Percentiles rank a stretch among this genome's conserved stretches.
phyloP scores from a whole-genome alignment of 2,888 invertebrate species.

The Apamea crenata region DNA sequence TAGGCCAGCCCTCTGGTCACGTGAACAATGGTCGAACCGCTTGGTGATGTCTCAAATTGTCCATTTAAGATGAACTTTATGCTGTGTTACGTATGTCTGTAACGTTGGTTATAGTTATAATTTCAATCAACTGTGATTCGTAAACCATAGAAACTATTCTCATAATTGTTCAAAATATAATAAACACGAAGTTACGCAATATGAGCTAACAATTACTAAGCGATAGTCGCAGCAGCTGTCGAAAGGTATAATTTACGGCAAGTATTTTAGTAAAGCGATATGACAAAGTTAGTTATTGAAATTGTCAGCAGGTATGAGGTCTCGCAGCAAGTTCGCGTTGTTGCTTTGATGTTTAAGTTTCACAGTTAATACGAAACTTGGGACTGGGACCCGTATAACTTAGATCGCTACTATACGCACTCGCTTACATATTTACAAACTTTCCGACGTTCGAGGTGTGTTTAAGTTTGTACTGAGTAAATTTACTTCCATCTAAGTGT shows the following conservation, averaged over 20 bases:
- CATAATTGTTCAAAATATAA: constrained; percentile 20
- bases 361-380: constrained; percentile 74
- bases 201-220: constrained; percentile 35
- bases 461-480: constrained; percentile 59
- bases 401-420: constrained; percentile 71
- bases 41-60: not conserved
- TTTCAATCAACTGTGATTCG: not conserved
- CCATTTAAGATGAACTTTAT: not conserved
- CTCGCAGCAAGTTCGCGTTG: constrained; percentile 67
- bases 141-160: constrained; percentile 1
- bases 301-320: constrained; percentile 75
- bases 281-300: constrained; percentile 78
- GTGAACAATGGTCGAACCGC: too few species aligned
- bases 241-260: constrained; percentile 54
- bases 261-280: constrained; percentile 69
- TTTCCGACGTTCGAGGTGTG: constrained; percentile 59
- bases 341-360: constrained; percentile 78
- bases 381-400: constrained; percentile 69
- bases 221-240: constrained; percentile 40
- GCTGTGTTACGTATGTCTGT: not conserved
- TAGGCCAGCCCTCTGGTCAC: too few species aligned
- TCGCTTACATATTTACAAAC: constrained; percentile 69
- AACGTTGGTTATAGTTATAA: not conserved
- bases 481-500: constrained; percentile 52
- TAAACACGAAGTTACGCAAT: constrained; percentile 14